Conservation (phyloP, 2,888 invertebrate genomes). For the Megaustenia siamemsis region DNA sequence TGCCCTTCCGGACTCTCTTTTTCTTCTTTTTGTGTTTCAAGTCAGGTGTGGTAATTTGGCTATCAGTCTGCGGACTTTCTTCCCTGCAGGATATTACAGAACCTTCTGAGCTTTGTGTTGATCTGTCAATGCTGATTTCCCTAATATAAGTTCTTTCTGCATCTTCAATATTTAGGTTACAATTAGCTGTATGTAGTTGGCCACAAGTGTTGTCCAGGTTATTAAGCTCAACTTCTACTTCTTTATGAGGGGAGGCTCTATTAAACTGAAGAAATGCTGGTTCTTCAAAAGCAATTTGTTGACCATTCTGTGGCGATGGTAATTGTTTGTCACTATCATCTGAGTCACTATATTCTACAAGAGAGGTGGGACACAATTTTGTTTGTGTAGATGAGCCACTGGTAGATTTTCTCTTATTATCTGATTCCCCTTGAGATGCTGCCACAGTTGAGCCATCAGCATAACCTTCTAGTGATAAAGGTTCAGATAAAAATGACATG, state of each 20-base stretch:
- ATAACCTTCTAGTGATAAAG: neutral
- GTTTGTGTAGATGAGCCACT: neutral
- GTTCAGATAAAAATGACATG: neutral
- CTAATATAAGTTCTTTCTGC: neutral
- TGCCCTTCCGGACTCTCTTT: slow-evolving; percentile 37
- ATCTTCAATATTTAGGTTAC: neutral
- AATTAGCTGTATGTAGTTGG: neutral
- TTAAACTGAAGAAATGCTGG: too few species aligned
- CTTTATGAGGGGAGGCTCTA: neutral
- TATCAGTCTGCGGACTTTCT: slow-evolving; percentile 34
- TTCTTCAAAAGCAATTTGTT: neutral
- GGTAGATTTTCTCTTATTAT: neutral
- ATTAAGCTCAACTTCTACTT: too few species aligned
- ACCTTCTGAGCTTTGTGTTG: slow-evolving; percentile 23
- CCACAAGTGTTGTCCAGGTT: neutral
- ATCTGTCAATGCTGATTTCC: slow-evolving; percentile 13
- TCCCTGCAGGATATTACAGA: slow-evolving; percentile 21
- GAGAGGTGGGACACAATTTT: neutral
- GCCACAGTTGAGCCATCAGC: neutral
- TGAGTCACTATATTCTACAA: slow-evolving; percentile 45
- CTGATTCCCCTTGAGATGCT: neutral
- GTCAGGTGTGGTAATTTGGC: neutral
- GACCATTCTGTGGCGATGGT: neutral
- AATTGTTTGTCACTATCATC: slow-evolving; percentile 17
- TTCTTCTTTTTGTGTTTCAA: slow-evolving; percentile 20